Base-by-base conservation (phyloP, 2,888 invertebrate genomes). In the Epinotia brunnichana region DNA sequence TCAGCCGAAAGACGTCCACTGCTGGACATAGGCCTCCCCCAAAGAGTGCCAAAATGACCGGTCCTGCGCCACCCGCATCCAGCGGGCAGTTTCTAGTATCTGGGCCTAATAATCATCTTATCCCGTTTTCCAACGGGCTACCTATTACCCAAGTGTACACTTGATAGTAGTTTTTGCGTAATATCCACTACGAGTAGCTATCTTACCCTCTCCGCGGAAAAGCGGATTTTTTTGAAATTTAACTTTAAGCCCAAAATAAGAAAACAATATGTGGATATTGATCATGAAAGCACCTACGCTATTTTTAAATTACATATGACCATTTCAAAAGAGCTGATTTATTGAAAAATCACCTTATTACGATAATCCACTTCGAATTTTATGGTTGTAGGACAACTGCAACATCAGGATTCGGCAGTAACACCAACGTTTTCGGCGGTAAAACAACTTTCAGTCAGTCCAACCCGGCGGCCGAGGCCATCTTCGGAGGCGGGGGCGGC, bases 381-480 rank as follows among this genome's bases (percentile, higher is more conserved):
- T 35, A 24, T 69, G 10, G 19, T 75, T 66, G 7, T 76, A 90
- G 87, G 60, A 80, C 89, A 29, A 69, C 87, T 0, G 83, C 84
- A 2, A 29, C 70, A 3, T 87, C 90, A 7, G 87, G 89, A 1
- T 92, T 92, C 53, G 90, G 91, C 10, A 77, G 79, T 17, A 79
- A 77, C 63, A 77, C 85, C 0, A 90, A 90, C 76, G 87, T 90
- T 2, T 94, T 94, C 74, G 90, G 91, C 9, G 81, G 84, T 4
- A 91, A 89, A 70, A 11, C 90, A 0, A 63, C 88, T 0, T 94
- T 94, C 76, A 89, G 90, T 0, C 92, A 92, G 62, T 48, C 87
- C 0, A 90, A 85, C 71, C 76, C 85, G 0, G 77, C 86, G 0
- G 83, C 90, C 0, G 85, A 84, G 0, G 82, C 78, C 0, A 71